These are phyloP conservation scores for Chelonoidis abingdonii DNA, from an alignment of 2,113 vertebrate genomes.

Conservation along the genomic window DNA sequence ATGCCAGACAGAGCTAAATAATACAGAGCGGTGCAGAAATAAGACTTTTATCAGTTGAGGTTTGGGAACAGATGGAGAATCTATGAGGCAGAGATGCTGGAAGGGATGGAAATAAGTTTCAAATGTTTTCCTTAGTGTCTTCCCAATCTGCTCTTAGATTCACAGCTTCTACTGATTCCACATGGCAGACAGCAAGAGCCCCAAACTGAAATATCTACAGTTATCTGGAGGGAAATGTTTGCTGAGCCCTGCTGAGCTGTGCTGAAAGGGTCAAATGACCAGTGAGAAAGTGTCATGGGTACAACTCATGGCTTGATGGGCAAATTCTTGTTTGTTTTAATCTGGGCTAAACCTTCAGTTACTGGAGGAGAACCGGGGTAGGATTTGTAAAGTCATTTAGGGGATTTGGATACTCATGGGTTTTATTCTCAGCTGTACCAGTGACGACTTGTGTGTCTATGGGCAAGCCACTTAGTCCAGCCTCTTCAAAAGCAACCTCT, in stretches of 20 bases:
- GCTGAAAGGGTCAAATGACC: background rate
- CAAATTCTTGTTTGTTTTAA: background rate
- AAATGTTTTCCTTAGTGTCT: conserved; percentile 39
- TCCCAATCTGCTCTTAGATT: conserved; percentile 50
- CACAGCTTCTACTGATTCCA: background rate
- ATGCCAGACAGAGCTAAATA: background rate
- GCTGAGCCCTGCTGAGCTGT: background rate
- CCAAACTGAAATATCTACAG: accelerated
- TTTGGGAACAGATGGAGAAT: conserved; percentile 65
- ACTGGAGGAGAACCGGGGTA: background rate
- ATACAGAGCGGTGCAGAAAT: background rate
- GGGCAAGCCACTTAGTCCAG: background rate
- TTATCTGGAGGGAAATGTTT: background rate
- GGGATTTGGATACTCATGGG: background rate
- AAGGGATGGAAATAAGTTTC: conserved; percentile 54
- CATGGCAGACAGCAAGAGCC: background rate
- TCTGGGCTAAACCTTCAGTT: background rate
- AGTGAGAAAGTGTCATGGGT: background rate
- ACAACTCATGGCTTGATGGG: background rate
- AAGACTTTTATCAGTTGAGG: conserved; percentile 21
- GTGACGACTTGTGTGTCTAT: background rate
- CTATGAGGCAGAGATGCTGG: conserved; percentile 47
- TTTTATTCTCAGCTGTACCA: background rate
- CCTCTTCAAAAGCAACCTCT: background rate
- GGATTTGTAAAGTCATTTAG: background rate